Conservation (phyloP, 2,888 invertebrate genomes). For the Dorcus hopei region DNA sequence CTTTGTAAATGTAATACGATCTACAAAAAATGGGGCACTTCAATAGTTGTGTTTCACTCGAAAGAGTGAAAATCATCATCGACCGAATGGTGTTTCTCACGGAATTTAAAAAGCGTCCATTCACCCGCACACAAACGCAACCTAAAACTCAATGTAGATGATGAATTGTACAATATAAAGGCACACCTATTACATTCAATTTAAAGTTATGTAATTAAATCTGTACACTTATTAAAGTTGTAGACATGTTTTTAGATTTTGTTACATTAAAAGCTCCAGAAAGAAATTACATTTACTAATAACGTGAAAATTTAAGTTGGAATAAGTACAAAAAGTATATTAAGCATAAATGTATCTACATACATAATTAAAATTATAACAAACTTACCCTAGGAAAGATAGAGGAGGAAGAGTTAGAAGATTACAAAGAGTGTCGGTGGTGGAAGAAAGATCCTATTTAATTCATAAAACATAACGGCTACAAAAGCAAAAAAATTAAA, state of each 20-base stretch:
- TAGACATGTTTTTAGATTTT: background rate
- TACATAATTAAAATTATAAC: background rate
- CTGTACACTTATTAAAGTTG: slow-evolving; percentile 14
- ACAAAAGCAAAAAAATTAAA: too few relatives aligned
- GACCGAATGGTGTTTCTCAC: background rate
- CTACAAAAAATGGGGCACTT: too few relatives aligned
- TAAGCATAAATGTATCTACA: background rate
- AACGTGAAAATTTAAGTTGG: background rate
- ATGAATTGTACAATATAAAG: slow-evolving; percentile 47
- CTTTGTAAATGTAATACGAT: too few relatives aligned
- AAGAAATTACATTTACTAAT: background rate
- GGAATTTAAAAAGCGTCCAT: background rate
- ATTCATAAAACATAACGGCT: too few relatives aligned
- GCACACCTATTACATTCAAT: slow-evolving; percentile 47
- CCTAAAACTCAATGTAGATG: slow-evolving; percentile 8
- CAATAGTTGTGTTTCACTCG: too few relatives aligned
- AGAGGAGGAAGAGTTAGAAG: background rate
- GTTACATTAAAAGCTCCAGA: background rate
- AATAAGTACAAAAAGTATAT: slow-evolving; percentile 1
- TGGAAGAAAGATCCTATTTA: background rate
- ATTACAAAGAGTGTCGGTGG: background rate
- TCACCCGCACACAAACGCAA: background rate
- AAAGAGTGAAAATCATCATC: background rate
- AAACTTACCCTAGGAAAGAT: background rate
- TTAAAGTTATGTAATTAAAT: slow-evolving; percentile 19